Evolutionary conservation across 2,888 invertebrate species (phyloP).

Genomic region (Drosophila quinaria): DNA sequence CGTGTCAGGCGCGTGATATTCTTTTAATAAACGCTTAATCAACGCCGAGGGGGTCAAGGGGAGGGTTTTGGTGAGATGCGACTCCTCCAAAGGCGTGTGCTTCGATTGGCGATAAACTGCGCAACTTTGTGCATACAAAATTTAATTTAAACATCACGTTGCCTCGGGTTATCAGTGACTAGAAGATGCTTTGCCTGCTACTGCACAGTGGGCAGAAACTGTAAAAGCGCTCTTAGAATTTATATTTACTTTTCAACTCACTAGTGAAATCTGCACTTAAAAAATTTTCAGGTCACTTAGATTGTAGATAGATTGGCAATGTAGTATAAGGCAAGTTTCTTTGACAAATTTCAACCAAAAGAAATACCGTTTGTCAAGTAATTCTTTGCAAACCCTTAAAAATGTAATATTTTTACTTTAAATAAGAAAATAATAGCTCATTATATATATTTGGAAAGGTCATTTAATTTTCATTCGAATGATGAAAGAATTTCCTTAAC

Average conservation of each 20-base stretch:
- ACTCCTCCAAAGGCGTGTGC: not conserved
- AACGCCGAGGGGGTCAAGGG: constrained; percentile 27
- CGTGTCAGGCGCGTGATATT: constrained; percentile 24
- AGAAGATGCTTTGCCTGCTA: not conserved
- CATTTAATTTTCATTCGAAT: too few species aligned
- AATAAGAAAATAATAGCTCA: too few species aligned
- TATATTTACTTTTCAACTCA: not conserved
- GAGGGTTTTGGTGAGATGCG: not conserved
- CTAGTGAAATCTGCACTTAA: too few species aligned
- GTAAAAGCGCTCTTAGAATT: not conserved
- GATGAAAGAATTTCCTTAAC: too few species aligned
- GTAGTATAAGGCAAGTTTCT: too few species aligned
- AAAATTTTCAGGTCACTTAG: not conserved
- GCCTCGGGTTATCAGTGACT: constrained; percentile 19
- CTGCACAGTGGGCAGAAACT: constrained; percentile 40
- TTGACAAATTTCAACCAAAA: too few species aligned
- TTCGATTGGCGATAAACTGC: constrained; percentile 61
- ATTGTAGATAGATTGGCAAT: too few species aligned
- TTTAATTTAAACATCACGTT: constrained; percentile 46
- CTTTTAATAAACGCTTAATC: constrained; percentile 65
- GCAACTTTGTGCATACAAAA: constrained; percentile 54
- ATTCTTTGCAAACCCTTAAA: too few species aligned
- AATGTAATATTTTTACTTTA: too few species aligned
- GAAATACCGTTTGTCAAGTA: too few species aligned
- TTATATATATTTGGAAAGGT: too few species aligned